Conservation (phyloP, 2,888 invertebrate genomes). For the Synanthedon tipuliformis region DNA sequence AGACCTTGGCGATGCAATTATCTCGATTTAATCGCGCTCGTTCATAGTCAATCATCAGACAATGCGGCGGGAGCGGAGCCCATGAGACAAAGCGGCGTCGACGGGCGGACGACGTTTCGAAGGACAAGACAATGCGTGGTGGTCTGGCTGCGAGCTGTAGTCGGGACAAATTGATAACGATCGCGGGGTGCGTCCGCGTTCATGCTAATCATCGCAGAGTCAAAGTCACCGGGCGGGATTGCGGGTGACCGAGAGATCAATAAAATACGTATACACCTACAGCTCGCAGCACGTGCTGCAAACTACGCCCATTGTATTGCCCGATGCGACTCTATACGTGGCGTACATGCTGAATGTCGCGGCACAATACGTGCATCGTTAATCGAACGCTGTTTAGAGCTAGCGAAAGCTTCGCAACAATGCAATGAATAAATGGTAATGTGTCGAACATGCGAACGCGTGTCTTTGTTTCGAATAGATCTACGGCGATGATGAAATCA, state of each 20-base stretch:
- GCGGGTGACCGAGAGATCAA: constrained; percentile 38
- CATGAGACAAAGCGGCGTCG: constrained; percentile 38
- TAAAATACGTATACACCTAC: constrained; percentile 13
- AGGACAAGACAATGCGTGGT: constrained; percentile 53
- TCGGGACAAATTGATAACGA: constrained; percentile 56
- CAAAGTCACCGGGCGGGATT: constrained; percentile 46
- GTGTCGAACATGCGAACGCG: constrained; percentile 40
- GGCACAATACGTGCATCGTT: constrained; percentile 58
- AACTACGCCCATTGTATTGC: constrained; percentile 58
- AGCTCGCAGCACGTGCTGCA: constrained; percentile 57
- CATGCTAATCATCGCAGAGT: constrained; percentile 51
- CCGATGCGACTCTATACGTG: constrained; percentile 48
- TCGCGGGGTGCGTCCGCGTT: constrained; percentile 36
- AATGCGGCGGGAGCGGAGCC: constrained; percentile 33
- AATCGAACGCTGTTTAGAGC: constrained; percentile 47
- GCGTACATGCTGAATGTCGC: constrained; percentile 56
- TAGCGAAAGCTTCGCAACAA: constrained; percentile 41
- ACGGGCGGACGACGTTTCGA: constrained; percentile 34
- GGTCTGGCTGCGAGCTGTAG: constrained; percentile 27
- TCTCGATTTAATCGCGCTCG: constrained; percentile 41
- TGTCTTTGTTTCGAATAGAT: constrained; percentile 46
- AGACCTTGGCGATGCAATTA: constrained; percentile 53
- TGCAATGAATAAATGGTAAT: constrained; percentile 42
- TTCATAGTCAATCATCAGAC: constrained; percentile 36
- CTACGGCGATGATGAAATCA: constrained; percentile 43